These are phyloP conservation scores for Cantharis flavilabris DNA, from an alignment of 2,888 invertebrate genomes.

Conservation along the genomic window DNA sequence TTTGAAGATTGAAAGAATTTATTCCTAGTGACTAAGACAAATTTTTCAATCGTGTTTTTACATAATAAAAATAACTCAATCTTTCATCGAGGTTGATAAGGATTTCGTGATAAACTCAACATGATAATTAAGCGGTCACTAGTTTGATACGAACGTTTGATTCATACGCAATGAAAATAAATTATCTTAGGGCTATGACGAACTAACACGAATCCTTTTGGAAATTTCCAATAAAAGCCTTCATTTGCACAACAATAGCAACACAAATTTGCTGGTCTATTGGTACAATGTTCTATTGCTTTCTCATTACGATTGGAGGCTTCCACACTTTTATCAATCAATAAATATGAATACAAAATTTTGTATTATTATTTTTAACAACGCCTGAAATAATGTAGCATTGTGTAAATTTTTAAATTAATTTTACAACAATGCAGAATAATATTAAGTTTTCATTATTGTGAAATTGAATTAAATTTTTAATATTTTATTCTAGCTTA, in stretches of 20 bases:
- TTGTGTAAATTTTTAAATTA: background rate
- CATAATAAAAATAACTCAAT: slow-evolving; percentile 43
- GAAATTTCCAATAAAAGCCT: slow-evolving; percentile 52
- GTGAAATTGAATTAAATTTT: background rate
- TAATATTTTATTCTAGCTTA: background rate
- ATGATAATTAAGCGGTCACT: slow-evolving; percentile 47
- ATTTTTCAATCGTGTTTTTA: slow-evolving; percentile 28
- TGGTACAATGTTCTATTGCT: slow-evolving; percentile 31
- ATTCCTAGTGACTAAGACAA: background rate
- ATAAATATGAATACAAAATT: slow-evolving; percentile 2
- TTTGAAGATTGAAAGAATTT: background rate
- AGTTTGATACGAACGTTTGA: slow-evolving; percentile 38
- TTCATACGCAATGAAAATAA: slow-evolving; percentile 49
- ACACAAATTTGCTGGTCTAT: slow-evolving; percentile 51
- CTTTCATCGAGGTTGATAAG: slow-evolving; percentile 40
- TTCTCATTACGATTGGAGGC: slow-evolving; percentile 24
- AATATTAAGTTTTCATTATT: background rate
- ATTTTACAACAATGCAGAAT: background rate
- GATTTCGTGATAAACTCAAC: slow-evolving; percentile 42
- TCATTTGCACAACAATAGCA: slow-evolving; percentile 56
- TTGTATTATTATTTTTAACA: background rate
- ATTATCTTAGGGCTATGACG: slow-evolving; percentile 50
- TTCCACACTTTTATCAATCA: slow-evolving; percentile 10
- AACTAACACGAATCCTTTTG: slow-evolving; percentile 48
- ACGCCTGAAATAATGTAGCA: background rate